Percentiles rank a stretch among this genome's conserved stretches.
phyloP scores from a whole-genome alignment of 2,113 vertebrate species.

The Mixornis gularis region DNA sequence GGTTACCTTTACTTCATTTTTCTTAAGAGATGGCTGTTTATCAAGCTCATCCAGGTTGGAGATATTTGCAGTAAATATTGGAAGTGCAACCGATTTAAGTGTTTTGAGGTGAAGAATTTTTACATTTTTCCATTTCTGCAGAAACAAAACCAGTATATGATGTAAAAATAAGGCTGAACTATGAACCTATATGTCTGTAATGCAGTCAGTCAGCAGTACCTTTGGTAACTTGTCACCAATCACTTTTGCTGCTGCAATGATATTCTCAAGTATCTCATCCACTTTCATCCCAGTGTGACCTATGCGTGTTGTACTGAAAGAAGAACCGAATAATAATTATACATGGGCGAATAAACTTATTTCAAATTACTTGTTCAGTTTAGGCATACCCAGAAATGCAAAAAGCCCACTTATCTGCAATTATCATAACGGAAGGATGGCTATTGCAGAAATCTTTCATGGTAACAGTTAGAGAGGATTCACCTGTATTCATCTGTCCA shows the following conservation, averaged over 20 bases:
- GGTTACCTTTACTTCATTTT: constrained; percentile 8
- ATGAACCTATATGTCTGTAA: not conserved
- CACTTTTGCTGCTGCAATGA: constrained; percentile 65
- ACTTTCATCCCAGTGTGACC: constrained; percentile 79
- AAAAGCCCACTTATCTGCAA: not conserved
- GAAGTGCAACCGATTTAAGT: constrained; percentile 77
- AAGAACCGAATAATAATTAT: not conserved
- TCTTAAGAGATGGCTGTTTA: not conserved
- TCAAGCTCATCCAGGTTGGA: constrained; percentile 54
- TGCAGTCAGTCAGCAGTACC: constrained; percentile 56
- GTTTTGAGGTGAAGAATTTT: constrained; percentile 89
- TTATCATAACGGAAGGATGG: not conserved
- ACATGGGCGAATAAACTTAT: not conserved
- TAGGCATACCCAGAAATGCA: not conserved
- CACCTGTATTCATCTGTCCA: not conserved
- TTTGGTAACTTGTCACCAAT: constrained; percentile 69
- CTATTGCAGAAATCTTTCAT: not conserved
- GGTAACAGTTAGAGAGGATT: not conserved
- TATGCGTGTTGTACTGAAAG: constrained; percentile 75
- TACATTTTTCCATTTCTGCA: constrained; percentile 77
- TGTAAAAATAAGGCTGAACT: not conserved
- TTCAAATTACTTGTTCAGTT: not conserved
- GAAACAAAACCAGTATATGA: not conserved
- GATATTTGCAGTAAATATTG: constrained; percentile 76
- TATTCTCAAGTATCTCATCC: constrained; percentile 77